Base-by-base conservation (phyloP, 35 echinoderm and acorn worm species). In the Eucidaris tribuloides region DNA sequence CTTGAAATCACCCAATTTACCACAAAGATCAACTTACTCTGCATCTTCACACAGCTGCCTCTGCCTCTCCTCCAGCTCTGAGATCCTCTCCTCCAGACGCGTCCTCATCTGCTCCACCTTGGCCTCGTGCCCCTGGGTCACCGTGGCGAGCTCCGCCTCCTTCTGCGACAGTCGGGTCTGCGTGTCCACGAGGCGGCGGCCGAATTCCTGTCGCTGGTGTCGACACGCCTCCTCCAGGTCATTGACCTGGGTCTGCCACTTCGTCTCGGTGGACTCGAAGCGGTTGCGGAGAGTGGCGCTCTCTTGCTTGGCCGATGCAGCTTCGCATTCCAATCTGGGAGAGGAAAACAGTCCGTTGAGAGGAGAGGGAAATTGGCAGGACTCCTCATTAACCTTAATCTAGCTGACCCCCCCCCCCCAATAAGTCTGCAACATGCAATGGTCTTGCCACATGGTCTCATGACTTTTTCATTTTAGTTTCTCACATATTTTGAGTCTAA, bases 101-200 rank as follows among this genome's bases (percentile, higher is more conserved):
- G 31, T 25, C 25, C 29, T 63, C 40, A 78, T 46, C 84, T 78
- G 49, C 0, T 36, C 20, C 6, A n/a, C 55, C 48, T 19, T 54
- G 19, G 7, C 82, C 34, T 84, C 82, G 18, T 68, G 40, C 6
- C 71, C 82, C 40, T 66, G 40, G 19, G 35, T 13, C 4, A 65
- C 23, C 43, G 27, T 66, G 41, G 42, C 9, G 31, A 40, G 32
- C 39, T 84, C 82, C 0, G 82, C 59, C 30, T 49, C 46, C 41
- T 65, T 84, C 82, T 68, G 31, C 24, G 82, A 84, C 6, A 88
- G 77, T 60, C 58, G 61, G 33, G 77, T 88, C 62, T 88, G 85
- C 7, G 85, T 88, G 56, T 88, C 85, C 17, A 88, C 76, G 19
- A 88, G 62, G 23, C 85, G 76, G 3, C 85, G 77, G 28, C 76